Base-by-base conservation (phyloP, 2,113 vertebrate species). In the Tringa solitaria region DNA sequence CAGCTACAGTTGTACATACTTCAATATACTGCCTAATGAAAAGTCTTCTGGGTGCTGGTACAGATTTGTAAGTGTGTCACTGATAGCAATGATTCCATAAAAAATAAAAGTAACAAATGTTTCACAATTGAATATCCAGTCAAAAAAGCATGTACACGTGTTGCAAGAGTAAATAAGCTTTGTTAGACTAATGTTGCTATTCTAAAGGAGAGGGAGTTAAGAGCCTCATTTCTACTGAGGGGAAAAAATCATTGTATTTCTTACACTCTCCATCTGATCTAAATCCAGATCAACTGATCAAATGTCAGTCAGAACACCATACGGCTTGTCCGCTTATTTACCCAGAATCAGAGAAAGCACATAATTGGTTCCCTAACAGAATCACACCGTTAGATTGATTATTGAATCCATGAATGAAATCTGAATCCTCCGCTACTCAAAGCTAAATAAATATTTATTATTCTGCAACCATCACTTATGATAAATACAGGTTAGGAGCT, bases 251-350 rank as follows among this genome's bases (percentile, higher is more conserved):
- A 82, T 41, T 70, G 24, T n/a, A 33, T 84, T 80, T 94, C 77
- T 95, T 94, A 63, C 59, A 54, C 87, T 89, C 73, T 88, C 78
- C 8, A 32, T 87, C 88, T 95, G 89, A 95, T 82, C 68, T 94
- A 93, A 97, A 93, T 95, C 84, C 68, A 96, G 45, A 96, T 96
- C 93, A 95, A 89, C 84, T 86, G 73, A 93, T 92, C 81, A 96
- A 87, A 96, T 73, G 79, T 93, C 94, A 93, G 68, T 96, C 92
- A 95, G 74, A 41, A 60, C 56, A 45, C 85, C 18, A 24, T 87
- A 74, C 50, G 48, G 88, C 92, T 90, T 96, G 79, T 94, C 77
- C 70, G 75, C 83, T 90, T 94, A 91, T 63, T 85, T 82, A 75
- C 64, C n/a, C 76, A 37, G 68, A 96, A 93, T 75, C 57, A 85